Conservation (phyloP, 2,888 invertebrate species). For the Drosophila testacea region DNA sequence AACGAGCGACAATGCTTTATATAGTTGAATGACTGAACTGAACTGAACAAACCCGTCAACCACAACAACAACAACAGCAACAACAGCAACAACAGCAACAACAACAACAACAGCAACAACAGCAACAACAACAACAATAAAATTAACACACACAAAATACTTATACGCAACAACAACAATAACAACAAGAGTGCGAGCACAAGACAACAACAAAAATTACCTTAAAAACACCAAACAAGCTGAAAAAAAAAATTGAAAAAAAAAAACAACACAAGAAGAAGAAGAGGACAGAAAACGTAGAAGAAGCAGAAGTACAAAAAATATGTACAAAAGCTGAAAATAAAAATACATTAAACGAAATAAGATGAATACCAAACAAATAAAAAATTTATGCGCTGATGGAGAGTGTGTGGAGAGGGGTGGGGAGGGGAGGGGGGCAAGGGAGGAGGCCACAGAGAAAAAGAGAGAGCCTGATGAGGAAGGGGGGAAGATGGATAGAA, state of each 20-base stretch:
- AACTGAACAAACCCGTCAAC: slow-evolving; percentile 78
- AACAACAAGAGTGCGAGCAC: slow-evolving; percentile 29
- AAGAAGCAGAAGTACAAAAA: slow-evolving; percentile 18
- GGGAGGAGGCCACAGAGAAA: neutral
- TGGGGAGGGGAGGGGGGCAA: neutral
- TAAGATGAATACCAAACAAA: slow-evolving; percentile 82
- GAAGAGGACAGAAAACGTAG: slow-evolving; percentile 25
- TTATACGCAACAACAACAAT: slow-evolving; percentile 69
- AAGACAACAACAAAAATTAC: slow-evolving; percentile 67
- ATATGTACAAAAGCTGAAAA: slow-evolving; percentile 73
- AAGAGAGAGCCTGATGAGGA: neutral
- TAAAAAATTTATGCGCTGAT: slow-evolving; percentile 78
- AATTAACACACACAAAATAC: slow-evolving; percentile 80
- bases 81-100: slow-evolving; percentile 60
- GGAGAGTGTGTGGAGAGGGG: slow-evolving; percentile 9
- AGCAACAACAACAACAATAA: slow-evolving; percentile 48
- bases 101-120: slow-evolving; percentile 57
- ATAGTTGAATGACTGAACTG: slow-evolving; percentile 76
- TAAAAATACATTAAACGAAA: slow-evolving; percentile 81
- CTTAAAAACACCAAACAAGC: slow-evolving; percentile 81
- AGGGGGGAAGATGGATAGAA: slow-evolving; percentile 6
- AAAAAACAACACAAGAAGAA: slow-evolving; percentile 57
- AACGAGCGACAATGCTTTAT: slow-evolving; percentile 78
- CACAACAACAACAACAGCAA: slow-evolving; percentile 54
- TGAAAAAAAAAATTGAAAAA: slow-evolving; percentile 53